phyloP scores from a whole-genome alignment of 2,113 vertebrate species.

The Saimiri boliviensis region DNA sequence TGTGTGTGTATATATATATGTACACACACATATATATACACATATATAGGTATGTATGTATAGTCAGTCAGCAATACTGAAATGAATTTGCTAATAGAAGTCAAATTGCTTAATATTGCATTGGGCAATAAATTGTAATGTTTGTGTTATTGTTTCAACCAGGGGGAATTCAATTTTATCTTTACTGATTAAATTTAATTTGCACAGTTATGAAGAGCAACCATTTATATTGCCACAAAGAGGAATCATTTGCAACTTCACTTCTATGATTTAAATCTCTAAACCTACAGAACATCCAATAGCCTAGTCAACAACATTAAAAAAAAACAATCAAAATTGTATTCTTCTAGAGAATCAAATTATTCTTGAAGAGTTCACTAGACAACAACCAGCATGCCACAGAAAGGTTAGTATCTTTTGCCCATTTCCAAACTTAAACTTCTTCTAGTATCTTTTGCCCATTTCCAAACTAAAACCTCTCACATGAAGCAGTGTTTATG shows the following conservation, averaged over 20 bases:
- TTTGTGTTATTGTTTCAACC: slow-evolving; percentile 35
- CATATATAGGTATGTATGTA: background rate
- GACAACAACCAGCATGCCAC: background rate
- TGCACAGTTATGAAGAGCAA: slow-evolving; percentile 28
- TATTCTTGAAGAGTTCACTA: background rate
- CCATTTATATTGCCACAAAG: background rate
- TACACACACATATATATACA: no score
- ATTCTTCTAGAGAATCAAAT: background rate
- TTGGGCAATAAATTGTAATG: slow-evolving; percentile 3
- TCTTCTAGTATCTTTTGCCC: background rate
- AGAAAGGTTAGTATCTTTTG: background rate
- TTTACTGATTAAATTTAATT: slow-evolving; percentile 18
- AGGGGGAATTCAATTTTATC: slow-evolving; percentile 43
- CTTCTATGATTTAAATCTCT: background rate
- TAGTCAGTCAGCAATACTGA: background rate
- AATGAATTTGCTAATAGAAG: slow-evolving; percentile 31
- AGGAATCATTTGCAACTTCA: background rate
- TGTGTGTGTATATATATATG: background rate
- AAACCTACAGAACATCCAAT: background rate
- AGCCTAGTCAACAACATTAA: background rate
- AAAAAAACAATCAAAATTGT: background rate
- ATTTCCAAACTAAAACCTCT: background rate
- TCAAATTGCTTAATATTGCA: slow-evolving; percentile 7
- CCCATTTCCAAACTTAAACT: background rate
- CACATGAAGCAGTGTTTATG: no score